Percentiles rank a stretch among this genome's conserved stretches.
These are phyloP conservation scores for Alces alces DNA, from an alignment of 2,113 vertebrate species.

Conservation along the genomic window DNA sequence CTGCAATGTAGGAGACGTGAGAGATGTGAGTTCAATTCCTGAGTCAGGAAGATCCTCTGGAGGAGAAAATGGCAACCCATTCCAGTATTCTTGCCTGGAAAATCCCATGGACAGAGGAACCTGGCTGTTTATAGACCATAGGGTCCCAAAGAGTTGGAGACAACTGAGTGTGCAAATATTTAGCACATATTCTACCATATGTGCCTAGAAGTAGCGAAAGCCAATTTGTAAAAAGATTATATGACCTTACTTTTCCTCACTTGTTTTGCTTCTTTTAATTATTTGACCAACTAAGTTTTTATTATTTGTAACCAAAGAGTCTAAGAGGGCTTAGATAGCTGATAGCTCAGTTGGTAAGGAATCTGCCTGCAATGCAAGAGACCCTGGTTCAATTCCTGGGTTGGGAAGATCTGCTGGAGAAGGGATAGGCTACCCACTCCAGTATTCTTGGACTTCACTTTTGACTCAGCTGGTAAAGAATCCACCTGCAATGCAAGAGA, in stretches of 20 bases:
- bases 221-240: not conserved
- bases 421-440: not conserved
- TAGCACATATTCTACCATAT: not conserved
- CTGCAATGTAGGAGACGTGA: rapidly evolving
- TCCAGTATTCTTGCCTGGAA: not conserved
- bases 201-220: not conserved
- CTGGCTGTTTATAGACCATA: not conserved
- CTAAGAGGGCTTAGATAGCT: not conserved
- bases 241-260: not conserved
- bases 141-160: not conserved
- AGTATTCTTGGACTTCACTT: not conserved
- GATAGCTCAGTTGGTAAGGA: not conserved
- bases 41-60: not conserved
- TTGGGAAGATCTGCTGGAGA: not conserved
- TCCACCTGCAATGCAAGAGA: not conserved
- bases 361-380: not conserved
- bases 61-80: not conserved
- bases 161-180: not conserved
- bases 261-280: not conserved
- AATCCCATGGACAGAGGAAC: not conserved
- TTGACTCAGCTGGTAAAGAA: not conserved
- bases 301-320: not conserved
- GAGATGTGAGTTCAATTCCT: not conserved
- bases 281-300: not conserved
- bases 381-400: not conserved